phyloP scores from a whole-genome alignment of 2,797 vertebrate species.

The Rousettus madagascariensis region DNA sequence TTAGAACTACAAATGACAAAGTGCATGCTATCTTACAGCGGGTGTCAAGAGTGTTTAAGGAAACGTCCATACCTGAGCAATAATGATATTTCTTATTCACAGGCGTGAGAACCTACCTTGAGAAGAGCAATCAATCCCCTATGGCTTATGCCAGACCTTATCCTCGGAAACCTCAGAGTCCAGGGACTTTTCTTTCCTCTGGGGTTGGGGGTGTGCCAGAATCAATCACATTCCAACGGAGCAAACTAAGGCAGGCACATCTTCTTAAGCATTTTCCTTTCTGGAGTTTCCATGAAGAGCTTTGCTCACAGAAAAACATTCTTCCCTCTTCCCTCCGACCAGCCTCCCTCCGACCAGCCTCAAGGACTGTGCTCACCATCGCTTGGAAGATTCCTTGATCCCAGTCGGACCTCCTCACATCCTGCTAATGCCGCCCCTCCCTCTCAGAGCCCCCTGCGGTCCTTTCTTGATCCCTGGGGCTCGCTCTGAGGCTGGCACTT shows the following conservation, averaged over 20 bases:
- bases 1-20: accelerated
- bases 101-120: background rate
- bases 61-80: background rate
- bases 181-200: background rate
- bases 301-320: slow-evolving; percentile 41
- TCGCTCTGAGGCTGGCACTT: slow-evolving; percentile 21
- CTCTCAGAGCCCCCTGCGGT: background rate
- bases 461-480: slow-evolving; percentile 51
- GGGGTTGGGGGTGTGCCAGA: background rate
- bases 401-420: background rate
- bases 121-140: background rate
- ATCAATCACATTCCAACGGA: slow-evolving; percentile 24
- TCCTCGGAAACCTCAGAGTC: background rate
- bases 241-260: background rate
- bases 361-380: background rate
- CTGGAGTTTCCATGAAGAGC: background rate
- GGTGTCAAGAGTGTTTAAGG: background rate
- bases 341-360: background rate
- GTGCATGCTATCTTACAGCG: accelerated
- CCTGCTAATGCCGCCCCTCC: background rate
- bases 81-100: accelerated
- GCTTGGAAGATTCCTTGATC: background rate
- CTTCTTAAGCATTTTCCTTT: background rate
- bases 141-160: background rate
- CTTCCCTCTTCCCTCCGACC: too few species aligned